Evolutionary conservation across 2,113 vertebrate species (phyloP).

Genomic region (Chloropsis hardwickii): DNA sequence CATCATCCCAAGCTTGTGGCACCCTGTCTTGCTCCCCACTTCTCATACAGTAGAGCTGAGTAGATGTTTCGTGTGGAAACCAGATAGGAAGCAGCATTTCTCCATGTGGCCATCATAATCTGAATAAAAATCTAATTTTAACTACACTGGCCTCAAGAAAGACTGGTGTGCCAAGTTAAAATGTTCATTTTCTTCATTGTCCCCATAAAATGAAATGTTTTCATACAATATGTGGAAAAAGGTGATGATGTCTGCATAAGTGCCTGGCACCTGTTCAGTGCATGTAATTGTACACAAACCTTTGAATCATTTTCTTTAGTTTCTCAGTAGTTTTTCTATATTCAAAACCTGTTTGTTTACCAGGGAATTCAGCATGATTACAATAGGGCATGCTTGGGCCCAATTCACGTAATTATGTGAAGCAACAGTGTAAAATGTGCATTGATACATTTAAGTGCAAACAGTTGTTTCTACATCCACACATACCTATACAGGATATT

Average conservation of each 20-base stretch:
- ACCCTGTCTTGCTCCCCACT: background rate
- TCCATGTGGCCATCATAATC: background rate
- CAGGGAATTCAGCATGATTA: background rate
- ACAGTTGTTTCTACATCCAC: background rate
- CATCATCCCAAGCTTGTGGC: background rate
- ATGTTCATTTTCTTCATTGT: background rate
- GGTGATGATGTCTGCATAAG: background rate
- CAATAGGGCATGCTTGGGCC: background rate
- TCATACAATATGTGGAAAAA: background rate
- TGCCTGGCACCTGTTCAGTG: background rate
- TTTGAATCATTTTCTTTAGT: background rate
- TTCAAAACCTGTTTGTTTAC: background rate
- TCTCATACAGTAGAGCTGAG: background rate
- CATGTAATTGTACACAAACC: background rate
- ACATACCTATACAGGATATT: fast-evolving
- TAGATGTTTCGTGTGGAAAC: background rate
- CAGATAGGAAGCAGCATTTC: background rate
- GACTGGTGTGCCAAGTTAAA: background rate
- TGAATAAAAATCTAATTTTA: background rate
- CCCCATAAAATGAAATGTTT: background rate
- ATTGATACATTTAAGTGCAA: background rate
- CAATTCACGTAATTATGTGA: background rate
- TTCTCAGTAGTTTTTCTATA: background rate
- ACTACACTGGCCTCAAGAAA: background rate
- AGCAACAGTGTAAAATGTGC: background rate